Evolutionary conservation across 2,797 vertebrate species (phyloP).

Genomic region (Tokudaia muenninki): DNA sequence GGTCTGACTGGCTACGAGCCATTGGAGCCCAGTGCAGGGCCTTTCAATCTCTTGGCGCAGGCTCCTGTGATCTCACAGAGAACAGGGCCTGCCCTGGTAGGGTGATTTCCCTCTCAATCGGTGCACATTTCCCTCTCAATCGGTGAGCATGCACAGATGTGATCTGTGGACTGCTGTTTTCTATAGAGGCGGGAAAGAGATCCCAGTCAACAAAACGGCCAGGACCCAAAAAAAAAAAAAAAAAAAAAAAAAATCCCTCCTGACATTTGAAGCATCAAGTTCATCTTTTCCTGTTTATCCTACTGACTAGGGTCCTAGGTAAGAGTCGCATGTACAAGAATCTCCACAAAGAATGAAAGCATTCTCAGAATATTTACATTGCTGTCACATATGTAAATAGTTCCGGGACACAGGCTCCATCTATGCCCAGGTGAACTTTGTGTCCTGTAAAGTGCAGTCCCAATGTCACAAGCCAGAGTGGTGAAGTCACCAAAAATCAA

Average conservation of each 20-base stretch:
- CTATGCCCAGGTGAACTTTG: neutral
- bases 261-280: neutral
- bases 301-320: neutral
- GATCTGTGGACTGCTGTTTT: neutral
- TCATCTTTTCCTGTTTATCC: neutral
- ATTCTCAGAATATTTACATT: neutral
- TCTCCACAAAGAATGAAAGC: neutral
- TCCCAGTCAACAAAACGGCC: neutral
- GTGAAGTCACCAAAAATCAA: neutral
- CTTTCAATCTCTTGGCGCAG: neutral
- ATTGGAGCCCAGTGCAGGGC: rapidly evolving
- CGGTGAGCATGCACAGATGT: neutral
- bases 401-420: too few species aligned
- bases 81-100: neutral
- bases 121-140: neutral
- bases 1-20: neutral
- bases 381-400: neutral
- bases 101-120: neutral
- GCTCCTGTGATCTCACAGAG: neutral
- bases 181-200: neutral
- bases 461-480: neutral
- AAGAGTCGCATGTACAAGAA: neutral
- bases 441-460: neutral
- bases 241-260: neutral
- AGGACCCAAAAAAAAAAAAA: neutral